A percentile compares a stretch with the other conserved stretches of the same genome.
Evolutionary conservation across 2,113 vertebrate genomes (phyloP).

Genomic region (Hydrolagus affinis): DNA sequence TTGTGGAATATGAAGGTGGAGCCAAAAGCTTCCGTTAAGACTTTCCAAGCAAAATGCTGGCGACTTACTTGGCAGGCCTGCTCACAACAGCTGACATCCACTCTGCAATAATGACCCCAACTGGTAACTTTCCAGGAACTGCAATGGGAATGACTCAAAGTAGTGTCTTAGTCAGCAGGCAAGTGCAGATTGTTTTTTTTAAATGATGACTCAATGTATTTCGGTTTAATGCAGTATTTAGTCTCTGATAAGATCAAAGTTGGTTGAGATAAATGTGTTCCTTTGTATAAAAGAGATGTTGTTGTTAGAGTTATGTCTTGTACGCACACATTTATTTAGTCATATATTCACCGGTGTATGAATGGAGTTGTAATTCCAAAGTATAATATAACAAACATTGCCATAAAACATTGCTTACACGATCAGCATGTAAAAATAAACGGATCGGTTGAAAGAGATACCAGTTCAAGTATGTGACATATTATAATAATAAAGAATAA

Average conservation of each 20-base stretch:
- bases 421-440: no score
- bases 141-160: conserved; percentile 2
- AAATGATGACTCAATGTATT: not conserved
- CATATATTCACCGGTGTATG: no score
- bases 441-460: no score
- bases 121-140: conserved; percentile 23
- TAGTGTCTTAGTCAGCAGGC: not conserved
- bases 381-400: no score
- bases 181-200: not conserved
- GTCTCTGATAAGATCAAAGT: not conserved
- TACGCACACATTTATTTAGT: no score
- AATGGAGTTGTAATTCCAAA: no score
- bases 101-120: conserved; percentile 26
- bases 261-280: not conserved
- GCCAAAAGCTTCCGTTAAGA: not conserved
- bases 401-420: no score
- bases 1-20: not conserved
- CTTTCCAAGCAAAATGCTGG: not conserved
- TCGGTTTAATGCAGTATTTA: not conserved
- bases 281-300: not conserved
- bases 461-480: no score
- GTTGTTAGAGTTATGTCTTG: not conserved
- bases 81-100: not conserved
- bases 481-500: no score
- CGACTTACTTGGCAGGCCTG: not conserved